Percentiles rank a stretch among this genome's conserved stretches.
Evolutionary conservation across 2,113 vertebrate species (phyloP).

Genomic region (Campylorhamphus procurvoides): DNA sequence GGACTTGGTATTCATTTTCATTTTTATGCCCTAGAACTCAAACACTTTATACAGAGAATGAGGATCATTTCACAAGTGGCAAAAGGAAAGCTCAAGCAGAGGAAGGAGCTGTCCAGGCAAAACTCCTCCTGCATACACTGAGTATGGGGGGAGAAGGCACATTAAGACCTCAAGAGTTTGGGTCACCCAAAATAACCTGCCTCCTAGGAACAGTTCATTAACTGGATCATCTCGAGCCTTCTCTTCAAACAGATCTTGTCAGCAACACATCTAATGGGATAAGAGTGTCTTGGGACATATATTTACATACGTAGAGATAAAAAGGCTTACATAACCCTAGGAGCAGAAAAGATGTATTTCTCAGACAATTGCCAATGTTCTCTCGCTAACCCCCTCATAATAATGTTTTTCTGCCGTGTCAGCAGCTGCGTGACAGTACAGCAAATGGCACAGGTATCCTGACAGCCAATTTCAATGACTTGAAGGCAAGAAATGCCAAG

Average conservation of each 20-base stretch:
- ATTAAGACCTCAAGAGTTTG: not conserved
- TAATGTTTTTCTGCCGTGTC: not conserved
- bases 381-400: not conserved
- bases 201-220: not conserved
- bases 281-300: not conserved
- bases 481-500: not conserved
- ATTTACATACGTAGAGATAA: not conserved
- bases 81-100: not conserved
- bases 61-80: accelerated
- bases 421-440: not conserved
- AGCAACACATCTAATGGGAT: not conserved
- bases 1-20: not conserved
- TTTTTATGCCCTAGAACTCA: not conserved
- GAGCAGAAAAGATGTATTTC: not conserved
- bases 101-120: not conserved
- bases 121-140: accelerated
- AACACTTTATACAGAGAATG: not conserved
- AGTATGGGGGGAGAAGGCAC: not conserved
- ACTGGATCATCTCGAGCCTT: not conserved
- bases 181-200: not conserved
- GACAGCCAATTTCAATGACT: not conserved
- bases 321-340: not conserved
- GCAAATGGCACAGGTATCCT: not conserved
- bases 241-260: not conserved
- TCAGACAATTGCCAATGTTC: not conserved